These are phyloP conservation scores for Brachyalestes nurse DNA, from an alignment of 2,797 vertebrate species.

Conservation along the genomic window DNA sequence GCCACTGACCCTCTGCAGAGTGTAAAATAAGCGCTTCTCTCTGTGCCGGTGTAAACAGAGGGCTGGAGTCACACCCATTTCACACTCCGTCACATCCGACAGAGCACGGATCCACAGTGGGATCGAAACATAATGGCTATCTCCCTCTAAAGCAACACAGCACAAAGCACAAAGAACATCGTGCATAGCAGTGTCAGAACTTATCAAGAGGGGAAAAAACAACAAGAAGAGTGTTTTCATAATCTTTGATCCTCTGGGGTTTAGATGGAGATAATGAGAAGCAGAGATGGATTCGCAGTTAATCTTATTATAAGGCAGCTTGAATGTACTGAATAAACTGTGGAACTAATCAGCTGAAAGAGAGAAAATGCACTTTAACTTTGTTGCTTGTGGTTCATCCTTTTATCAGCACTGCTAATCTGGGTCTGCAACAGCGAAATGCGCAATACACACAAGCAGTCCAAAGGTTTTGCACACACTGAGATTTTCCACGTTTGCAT, in stretches of 20 bases:
- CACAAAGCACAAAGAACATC: conserved; percentile 15
- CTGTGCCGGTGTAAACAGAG: not conserved
- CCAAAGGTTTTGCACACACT: too few species aligned
- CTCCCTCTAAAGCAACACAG: conserved; percentile 8
- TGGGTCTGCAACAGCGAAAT: not conserved
- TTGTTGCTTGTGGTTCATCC: not conserved
- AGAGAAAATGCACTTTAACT: not conserved
- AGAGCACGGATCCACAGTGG: conserved; percentile 5
- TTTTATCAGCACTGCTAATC: not conserved
- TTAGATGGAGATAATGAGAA: conserved; percentile 17
- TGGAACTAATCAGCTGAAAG: not conserved
- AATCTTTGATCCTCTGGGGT: not conserved
- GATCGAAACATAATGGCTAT: conserved; percentile 3
- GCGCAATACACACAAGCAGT: too few species aligned
- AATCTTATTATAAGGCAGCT: not conserved
- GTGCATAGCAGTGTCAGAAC: conserved; percentile 12
- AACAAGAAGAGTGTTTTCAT: not conserved
- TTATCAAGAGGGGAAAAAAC: conserved; percentile 1
- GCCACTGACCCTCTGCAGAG: not conserved
- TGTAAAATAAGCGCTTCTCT: conserved; percentile 9
- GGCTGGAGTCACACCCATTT: conserved; percentile 7
- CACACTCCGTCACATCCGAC: conserved; percentile 7
- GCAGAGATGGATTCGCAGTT: not conserved
- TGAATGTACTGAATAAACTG: not conserved
- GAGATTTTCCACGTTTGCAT: too few species aligned